Evolutionary conservation across 2,113 vertebrate species (phyloP).

Genomic region (Apeltes quadracus): DNA sequence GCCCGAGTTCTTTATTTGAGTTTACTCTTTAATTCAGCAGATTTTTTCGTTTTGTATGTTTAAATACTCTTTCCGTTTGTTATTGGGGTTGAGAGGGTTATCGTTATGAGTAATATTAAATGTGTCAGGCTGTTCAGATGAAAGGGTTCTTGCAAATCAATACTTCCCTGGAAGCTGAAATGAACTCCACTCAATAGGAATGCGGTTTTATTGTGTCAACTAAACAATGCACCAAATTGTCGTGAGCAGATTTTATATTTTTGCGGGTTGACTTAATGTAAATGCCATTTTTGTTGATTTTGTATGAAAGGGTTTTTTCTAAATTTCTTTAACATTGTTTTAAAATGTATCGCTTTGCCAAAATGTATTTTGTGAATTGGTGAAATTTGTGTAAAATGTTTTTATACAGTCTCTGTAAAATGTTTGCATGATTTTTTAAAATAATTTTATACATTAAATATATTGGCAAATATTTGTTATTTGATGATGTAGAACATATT

Average conservation of each 20-base stretch:
- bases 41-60: constrained; percentile 54
- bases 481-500: neutral
- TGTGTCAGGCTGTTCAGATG: constrained; percentile 15
- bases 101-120: constrained; percentile 33
- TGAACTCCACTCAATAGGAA: constrained; percentile 48
- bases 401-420: constrained; percentile 56
- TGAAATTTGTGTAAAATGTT: constrained; percentile 33
- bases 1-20: constrained; percentile 9
- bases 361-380: constrained; percentile 40
- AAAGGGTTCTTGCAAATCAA: neutral
- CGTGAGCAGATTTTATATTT: constrained; percentile 28
- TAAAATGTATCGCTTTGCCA: constrained; percentile 40
- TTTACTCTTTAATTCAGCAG: constrained; percentile 35
- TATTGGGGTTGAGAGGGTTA: constrained; percentile 27
- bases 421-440: constrained; percentile 50
- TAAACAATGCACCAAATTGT: constrained; percentile 19
- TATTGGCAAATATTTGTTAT: constrained; percentile 44
- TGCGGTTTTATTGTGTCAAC: constrained; percentile 29
- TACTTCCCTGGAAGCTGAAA: constrained; percentile 23
- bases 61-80: constrained; percentile 58
- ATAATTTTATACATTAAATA: constrained; percentile 75
- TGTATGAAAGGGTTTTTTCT: constrained; percentile 11
- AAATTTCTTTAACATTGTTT: constrained; percentile 56
- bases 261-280: constrained; percentile 2
- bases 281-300: constrained; percentile 30